Percentiles rank a stretch among this genome's conserved stretches.
Conservation (phyloP, 64 coral and sea anemone species). For the Montipora sp. region DNA sequence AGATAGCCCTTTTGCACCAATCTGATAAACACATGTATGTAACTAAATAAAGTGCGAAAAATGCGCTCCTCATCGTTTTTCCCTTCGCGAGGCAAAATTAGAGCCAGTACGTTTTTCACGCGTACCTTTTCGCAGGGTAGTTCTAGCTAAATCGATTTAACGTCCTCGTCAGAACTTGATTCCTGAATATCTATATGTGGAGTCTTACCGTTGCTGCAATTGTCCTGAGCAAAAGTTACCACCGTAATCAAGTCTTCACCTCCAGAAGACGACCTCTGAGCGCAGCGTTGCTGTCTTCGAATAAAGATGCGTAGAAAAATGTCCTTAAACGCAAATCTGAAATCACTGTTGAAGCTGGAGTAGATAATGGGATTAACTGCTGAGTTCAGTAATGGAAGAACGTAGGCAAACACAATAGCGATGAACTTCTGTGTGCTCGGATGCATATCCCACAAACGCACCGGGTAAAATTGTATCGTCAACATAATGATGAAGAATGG, state of each 20-base stretch:
- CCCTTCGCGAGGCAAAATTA: no score
- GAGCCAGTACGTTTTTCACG: not conserved
- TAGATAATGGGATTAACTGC: slow-evolving; percentile 93
- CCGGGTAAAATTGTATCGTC: slow-evolving; percentile 67
- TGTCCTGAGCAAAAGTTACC: slow-evolving; percentile 13
- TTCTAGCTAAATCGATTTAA: not conserved
- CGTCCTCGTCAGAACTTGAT: slow-evolving; percentile 67
- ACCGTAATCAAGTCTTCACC: slow-evolving; percentile 33
- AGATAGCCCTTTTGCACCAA: no score
- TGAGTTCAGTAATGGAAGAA: slow-evolving; percentile 83
- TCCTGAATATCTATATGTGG: slow-evolving; percentile 86
- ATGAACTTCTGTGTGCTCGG: slow-evolving; percentile 49
- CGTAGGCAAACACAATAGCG: slow-evolving; percentile 70
- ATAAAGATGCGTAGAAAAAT: slow-evolving; percentile 77
- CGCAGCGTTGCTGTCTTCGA: slow-evolving; percentile 1
- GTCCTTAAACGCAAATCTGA: slow-evolving; percentile 79
- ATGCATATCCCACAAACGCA: slow-evolving; percentile 30
- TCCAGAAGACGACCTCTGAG: not conserved
- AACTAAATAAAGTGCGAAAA: not conserved
- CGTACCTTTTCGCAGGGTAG: no score
- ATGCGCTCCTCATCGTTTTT: no score
- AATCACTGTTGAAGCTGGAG: slow-evolving; percentile 89
- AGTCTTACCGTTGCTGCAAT: slow-evolving; percentile 50
- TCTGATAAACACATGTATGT: not conserved
- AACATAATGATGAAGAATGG: slow-evolving; percentile 92